Evolutionary conservation across 2,888 invertebrate species (phyloP), one percentile per base, ranked within the genome.

Genomic region (Rhingia rostrata): DNA sequence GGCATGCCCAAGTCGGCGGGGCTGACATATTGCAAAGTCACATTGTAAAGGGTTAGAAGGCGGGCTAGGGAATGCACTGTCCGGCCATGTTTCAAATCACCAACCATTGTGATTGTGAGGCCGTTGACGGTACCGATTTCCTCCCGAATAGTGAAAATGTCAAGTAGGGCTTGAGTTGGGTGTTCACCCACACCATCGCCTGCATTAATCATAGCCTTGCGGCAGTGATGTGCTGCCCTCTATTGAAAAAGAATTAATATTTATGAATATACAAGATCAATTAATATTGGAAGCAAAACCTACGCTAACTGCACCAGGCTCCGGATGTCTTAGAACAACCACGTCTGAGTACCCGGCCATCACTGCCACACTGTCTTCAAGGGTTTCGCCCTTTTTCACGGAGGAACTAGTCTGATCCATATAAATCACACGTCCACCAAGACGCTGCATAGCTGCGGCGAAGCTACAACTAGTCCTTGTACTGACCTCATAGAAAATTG

Each of bases 51-150:
- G 0, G 98, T 98, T 69, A 99, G 92, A 7, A 99, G 93, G 85
- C 97, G 94, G 4, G 99, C 99, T 75, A 99, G 92, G 0, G 99
- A 99, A 92, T 99, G 99, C 0, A 99, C 99, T 2, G 99, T 99
- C 43, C 99, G 94, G 0, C 99, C 99, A 91, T 99, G 97, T 91
- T 98, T 98, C 87, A 99, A 93, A 92, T 99, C 99, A 4, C 99
- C 99, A 22, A 99, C 99, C 95, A 99, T 95, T 0, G 99, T 99
- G 66, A 99, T 98, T 0, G 97, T 98, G 7, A 99, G 93, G 0
- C 98, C 98, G 90, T 99, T 99, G 0, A 99, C 99, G 0, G 99
- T 99, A 87, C 99, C 99, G 83, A 99, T 97, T 93, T 99, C 99
- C 92, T 99, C 98, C 86, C 99, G 94, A 88, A 99, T 99, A 4